Evolutionary conservation across 2,888 invertebrate species (phyloP).

Genomic region (Hirtodrosophila alboralis): DNA sequence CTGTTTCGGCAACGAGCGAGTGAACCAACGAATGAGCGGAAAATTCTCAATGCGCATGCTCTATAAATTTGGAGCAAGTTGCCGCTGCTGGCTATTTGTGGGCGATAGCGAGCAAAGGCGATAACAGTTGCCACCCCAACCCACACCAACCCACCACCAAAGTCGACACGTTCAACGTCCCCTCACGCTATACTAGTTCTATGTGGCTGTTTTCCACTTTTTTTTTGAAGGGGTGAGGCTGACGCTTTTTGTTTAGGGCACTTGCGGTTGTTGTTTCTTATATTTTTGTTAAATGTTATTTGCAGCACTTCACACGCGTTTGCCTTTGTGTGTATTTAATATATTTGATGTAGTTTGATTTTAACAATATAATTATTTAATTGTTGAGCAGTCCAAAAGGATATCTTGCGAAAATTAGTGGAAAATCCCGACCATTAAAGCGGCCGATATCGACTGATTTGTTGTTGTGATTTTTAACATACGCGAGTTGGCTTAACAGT

Average conservation of each 20-base stretch:
- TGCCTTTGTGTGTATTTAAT: conserved; percentile 1
- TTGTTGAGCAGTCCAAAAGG: conserved; percentile 4
- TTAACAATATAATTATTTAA: conserved; percentile 25
- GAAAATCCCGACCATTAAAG: not conserved
- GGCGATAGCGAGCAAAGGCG: conserved; percentile 58
- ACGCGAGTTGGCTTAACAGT: conserved; percentile 14
- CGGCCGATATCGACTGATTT: conserved; percentile 8
- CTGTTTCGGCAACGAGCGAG: conserved; percentile 65
- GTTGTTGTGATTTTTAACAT: conserved; percentile 29
- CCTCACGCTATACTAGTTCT: conserved; percentile 34
- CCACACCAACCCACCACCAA: conserved; percentile 47
- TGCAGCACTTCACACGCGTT: conserved; percentile 20
- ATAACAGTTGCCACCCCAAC: conserved; percentile 54
- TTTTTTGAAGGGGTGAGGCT: conserved; percentile 22
- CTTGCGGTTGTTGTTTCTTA: conserved; percentile 31
- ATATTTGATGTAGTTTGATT: conserved; percentile 9
- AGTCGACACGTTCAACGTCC: conserved; percentile 49
- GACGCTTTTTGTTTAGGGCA: conserved; percentile 43
- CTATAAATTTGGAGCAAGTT: conserved; percentile 68
- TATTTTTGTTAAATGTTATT: conserved; percentile 18
- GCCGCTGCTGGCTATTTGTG: conserved; percentile 64
- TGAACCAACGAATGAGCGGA: conserved; percentile 31
- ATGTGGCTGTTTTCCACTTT: conserved; percentile 36
- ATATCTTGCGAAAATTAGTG: too few relatives aligned
- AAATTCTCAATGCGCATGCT: conserved; percentile 53